Percentiles rank a stretch among this genome's conserved stretches.
Conservation (phyloP, 2,113 vertebrate species). For the Sigmodon hispidus region DNA sequence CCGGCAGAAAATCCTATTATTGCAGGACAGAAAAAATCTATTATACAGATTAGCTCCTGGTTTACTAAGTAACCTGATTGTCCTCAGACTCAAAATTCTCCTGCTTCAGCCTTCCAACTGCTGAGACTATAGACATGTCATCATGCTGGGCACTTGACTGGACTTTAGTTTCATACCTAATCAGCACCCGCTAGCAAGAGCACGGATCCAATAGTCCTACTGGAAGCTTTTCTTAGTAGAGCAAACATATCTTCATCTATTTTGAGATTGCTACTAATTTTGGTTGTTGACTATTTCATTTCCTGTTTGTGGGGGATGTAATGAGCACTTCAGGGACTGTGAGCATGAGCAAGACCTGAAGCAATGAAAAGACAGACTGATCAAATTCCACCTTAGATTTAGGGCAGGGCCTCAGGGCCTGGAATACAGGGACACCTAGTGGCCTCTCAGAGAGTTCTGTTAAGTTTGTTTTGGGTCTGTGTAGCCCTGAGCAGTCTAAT, state of each 20-base stretch:
- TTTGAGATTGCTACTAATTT: not conserved
- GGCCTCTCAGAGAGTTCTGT: not conserved
- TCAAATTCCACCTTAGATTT: not conserved
- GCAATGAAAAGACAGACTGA: not conserved
- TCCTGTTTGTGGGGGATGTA: not conserved
- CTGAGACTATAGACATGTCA: too few relatives aligned
- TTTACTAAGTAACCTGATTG: not conserved
- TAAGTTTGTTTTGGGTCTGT: not conserved
- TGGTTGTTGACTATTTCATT: not conserved
- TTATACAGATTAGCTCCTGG: not conserved
- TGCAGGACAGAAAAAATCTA: too few relatives aligned
- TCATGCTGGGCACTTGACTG: not conserved
- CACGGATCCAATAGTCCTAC: not conserved
- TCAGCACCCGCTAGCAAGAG: not conserved
- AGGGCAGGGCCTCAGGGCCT: not conserved
- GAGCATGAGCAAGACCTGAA: not conserved
- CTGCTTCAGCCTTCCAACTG: not conserved
- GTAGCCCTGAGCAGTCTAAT: not conserved
- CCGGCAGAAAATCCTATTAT: too few relatives aligned
- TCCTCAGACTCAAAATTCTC: not conserved
- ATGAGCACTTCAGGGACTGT: not conserved
- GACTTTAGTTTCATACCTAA: not conserved
- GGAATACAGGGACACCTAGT: not conserved
- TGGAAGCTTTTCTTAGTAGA: not conserved
- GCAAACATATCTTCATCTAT: not conserved